Evolutionary conservation across 2,797 vertebrate genomes (phyloP).

Genomic region (Sebastes trivittatus): DNA sequence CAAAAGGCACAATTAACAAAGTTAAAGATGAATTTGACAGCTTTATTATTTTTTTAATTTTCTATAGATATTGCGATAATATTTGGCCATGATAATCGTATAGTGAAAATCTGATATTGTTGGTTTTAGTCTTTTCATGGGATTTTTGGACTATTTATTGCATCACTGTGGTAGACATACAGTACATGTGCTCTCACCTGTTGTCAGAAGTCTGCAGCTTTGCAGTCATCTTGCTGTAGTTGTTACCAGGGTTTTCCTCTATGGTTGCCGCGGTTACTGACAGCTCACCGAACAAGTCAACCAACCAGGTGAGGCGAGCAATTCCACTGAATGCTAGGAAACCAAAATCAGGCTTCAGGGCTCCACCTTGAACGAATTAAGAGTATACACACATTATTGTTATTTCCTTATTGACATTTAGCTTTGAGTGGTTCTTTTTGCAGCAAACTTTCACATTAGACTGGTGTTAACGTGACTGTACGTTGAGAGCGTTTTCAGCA

Average conservation of each 20-base stretch:
- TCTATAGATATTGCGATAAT: too few relatives aligned
- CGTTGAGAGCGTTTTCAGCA: background rate
- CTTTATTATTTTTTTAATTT: too few relatives aligned
- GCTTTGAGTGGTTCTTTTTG: background rate
- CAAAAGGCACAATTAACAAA: too few relatives aligned
- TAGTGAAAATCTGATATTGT: too few relatives aligned
- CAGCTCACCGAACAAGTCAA: constrained; percentile 93
- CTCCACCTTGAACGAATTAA: constrained; percentile 76
- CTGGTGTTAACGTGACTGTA: background rate
- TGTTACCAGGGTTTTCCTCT: constrained; percentile 79
- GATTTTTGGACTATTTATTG: background rate
- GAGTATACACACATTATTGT: background rate
- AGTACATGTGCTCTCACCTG: constrained; percentile 69
- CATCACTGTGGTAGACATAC: background rate
- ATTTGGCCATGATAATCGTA: too few relatives aligned
- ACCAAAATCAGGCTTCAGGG: constrained; percentile 84
- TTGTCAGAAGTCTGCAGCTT: constrained; percentile 83
- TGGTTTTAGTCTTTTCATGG: background rate
- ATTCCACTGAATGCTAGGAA: constrained; percentile 91
- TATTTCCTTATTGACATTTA: too few relatives aligned
- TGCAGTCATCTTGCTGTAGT: constrained; percentile 88
- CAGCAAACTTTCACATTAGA: background rate
- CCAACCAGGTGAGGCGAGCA: constrained; percentile 91
- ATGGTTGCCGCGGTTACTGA: constrained; percentile 83
- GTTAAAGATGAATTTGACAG: too few relatives aligned